Percentiles rank a stretch among this genome's conserved stretches.
phyloP scores from a whole-genome alignment of 1,140 invertebrate species.

The roundworm (Caenorhabditis elegans) region DNA sequence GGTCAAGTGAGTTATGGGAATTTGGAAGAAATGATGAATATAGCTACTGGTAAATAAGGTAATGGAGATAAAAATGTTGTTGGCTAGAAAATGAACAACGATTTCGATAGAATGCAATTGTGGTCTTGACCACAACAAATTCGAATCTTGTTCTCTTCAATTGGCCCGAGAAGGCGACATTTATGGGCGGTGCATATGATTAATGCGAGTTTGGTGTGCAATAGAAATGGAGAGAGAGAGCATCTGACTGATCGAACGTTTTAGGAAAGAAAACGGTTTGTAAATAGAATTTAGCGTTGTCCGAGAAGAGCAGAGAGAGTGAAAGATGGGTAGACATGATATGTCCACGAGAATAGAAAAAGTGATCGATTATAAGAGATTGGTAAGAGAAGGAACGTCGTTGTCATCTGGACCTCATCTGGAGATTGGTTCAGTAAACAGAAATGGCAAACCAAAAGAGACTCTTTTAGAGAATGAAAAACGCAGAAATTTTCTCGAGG shows the following conservation, averaged over 20 bases:
- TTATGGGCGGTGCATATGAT: background rate
- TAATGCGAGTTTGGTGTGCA: background rate
- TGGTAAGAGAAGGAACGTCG: background rate
- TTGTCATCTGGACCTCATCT: background rate
- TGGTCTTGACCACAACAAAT: background rate
- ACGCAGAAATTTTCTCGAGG: no score
- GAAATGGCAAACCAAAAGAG: no score
- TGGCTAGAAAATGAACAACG: no score
- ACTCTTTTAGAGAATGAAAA: no score
- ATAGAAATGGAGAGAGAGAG: background rate
- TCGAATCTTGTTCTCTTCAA: background rate
- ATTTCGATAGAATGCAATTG: no score
- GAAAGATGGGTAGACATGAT: constrained; percentile 6
- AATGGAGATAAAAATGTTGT: no score
- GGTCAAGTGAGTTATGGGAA: no score
- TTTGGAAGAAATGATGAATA: no score
- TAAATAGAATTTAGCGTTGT: no score
- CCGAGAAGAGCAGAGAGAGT: background rate
- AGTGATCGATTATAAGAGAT: background rate
- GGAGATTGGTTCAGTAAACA: no score
- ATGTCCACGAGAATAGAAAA: background rate
- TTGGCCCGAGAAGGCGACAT: background rate
- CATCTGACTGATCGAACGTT: constrained; percentile 6
- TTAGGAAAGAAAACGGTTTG: background rate
- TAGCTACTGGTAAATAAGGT: no score